These are phyloP conservation scores for Stomorhina lunata DNA, from an alignment of 2,888 invertebrate species.

Conservation along the genomic window DNA sequence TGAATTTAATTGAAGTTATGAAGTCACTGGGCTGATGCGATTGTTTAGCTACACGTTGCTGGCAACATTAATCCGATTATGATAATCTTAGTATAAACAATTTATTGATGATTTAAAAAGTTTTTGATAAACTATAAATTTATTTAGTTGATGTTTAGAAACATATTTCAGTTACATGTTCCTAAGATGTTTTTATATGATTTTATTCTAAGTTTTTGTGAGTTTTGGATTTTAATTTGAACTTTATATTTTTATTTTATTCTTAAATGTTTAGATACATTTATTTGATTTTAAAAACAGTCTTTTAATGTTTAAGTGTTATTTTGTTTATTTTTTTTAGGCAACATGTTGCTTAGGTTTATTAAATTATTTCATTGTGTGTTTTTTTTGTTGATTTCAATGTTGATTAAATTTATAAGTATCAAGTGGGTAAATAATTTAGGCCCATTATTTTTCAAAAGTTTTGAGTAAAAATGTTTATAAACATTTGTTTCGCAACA, in stretches of 20 bases:
- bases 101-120: too few relatives aligned
- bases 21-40: not conserved
- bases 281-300: not conserved
- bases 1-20: not conserved
- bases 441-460: not conserved
- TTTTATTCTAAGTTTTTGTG: not conserved
- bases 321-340: not conserved
- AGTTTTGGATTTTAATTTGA: not conserved
- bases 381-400: not conserved
- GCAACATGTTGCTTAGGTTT: conserved; percentile 30
- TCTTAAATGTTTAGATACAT: conserved; percentile 8
- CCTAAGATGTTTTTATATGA: too few relatives aligned
- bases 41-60: not conserved
- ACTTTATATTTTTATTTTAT: not conserved
- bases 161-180: too few relatives aligned
- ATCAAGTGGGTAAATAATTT: conserved; percentile 5
- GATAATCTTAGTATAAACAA: too few relatives aligned
- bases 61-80: too few relatives aligned
- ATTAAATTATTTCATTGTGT: not conserved
- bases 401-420: not conserved
- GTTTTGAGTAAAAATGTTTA: not conserved
- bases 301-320: too few relatives aligned
- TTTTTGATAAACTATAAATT: too few relatives aligned
- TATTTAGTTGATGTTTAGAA: too few relatives aligned
- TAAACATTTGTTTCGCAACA: too few relatives aligned